These are phyloP conservation scores for Grapholita molesta DNA, from an alignment of 1,140 invertebrate genomes.

Conservation along the genomic window DNA sequence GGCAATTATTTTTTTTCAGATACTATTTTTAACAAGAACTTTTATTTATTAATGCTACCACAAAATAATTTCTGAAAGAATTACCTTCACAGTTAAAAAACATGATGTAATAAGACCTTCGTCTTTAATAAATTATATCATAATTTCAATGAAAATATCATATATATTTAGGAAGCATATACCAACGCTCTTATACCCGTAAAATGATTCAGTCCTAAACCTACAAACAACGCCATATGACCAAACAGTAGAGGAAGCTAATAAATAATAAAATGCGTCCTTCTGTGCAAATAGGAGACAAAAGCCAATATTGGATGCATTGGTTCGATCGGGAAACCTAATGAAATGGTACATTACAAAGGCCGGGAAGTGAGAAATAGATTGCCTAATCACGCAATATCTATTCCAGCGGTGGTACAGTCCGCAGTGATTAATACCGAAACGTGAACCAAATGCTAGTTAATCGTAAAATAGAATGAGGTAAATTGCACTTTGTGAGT, in stretches of 20 bases:
- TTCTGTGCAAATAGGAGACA: not conserved
- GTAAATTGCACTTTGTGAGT: no score
- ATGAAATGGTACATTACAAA: not conserved
- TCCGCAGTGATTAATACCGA: not conserved
- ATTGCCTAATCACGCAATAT: not conserved
- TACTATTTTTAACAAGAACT: no score
- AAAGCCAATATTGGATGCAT: not conserved
- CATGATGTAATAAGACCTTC: no score
- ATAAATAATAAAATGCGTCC: not conserved
- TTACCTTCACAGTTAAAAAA: no score
- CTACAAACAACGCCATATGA: not conserved
- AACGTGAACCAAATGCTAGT: not conserved
- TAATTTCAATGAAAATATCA: no score
- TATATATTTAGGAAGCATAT: no score
- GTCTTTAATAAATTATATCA: no score
- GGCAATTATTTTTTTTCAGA: no score
- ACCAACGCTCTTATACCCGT: not conserved
- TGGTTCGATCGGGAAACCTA: not conserved
- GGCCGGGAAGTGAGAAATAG: not conserved
- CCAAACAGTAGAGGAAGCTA: not conserved
- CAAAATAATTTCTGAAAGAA: no score
- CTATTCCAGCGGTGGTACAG: not conserved
- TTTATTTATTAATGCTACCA: no score
- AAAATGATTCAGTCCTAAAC: not conserved
- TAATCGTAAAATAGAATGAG: not conserved